Percentiles rank a stretch among this genome's conserved stretches.
These are phyloP conservation scores for Antechinus flavipes DNA, from an alignment of 2,113 vertebrate genomes.

Conservation along the genomic window DNA sequence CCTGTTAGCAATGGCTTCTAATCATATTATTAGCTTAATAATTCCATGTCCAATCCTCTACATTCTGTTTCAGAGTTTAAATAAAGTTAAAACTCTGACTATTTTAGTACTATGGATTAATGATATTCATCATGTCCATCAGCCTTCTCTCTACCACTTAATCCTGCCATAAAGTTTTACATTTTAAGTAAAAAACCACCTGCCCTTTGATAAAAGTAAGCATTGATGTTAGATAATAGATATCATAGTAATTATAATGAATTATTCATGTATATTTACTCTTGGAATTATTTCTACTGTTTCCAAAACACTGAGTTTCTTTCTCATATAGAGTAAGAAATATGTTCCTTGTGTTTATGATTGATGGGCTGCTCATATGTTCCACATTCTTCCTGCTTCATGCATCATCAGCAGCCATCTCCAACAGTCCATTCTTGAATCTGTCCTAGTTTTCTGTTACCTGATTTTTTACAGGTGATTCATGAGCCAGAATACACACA, in stretches of 20 bases:
- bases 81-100: not conserved
- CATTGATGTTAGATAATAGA: not conserved
- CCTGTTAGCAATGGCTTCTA: slow-evolving; percentile 1
- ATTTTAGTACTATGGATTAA: not conserved
- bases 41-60: not conserved
- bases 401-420: slow-evolving; percentile 51
- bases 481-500: slow-evolving; percentile 63
- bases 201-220: slow-evolving; percentile 4
- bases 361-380: slow-evolving; percentile 3
- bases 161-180: slow-evolving; percentile 8
- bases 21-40: slow-evolving; percentile 29
- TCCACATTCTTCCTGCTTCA: slow-evolving; percentile 57
- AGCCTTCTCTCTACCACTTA: not conserved
- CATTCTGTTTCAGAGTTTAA: not conserved
- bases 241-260: not conserved
- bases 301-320: slow-evolving; percentile 9
- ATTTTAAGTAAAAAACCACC: slow-evolving; percentile 39
- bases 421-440: slow-evolving; percentile 53
- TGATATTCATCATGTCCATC: not conserved
- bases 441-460: slow-evolving; percentile 57
- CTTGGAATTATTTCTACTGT: slow-evolving; percentile 23
- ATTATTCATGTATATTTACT: not conserved
- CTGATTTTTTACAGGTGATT: slow-evolving; percentile 65
- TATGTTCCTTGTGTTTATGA: slow-evolving; percentile 15
- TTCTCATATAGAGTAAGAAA: slow-evolving; percentile 22